A percentile compares a stretch with the other conserved stretches of the same genome.
Evolutionary conservation across 2,113 vertebrate species (phyloP).

Genomic region (Apodemus speciosus): DNA sequence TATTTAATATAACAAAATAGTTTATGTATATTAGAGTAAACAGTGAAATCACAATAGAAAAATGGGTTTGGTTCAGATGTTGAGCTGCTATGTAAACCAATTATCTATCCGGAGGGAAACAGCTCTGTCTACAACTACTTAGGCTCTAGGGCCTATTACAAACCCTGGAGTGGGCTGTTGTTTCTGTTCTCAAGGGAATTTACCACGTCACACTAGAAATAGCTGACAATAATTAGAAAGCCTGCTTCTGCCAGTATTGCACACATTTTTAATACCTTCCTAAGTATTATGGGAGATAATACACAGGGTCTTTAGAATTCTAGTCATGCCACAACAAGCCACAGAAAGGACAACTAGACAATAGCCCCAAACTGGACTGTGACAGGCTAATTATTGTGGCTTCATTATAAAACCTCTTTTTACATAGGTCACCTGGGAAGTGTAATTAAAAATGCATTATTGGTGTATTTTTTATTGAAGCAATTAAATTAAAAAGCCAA

Average conservation of each 20-base stretch:
- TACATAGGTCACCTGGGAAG: conserved; percentile 97
- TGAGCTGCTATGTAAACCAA: conserved; percentile 91
- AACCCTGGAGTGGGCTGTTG: conserved; percentile 89
- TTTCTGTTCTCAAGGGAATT: conserved; percentile 89
- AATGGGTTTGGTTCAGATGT: conserved; percentile 88
- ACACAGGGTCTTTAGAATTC: conserved; percentile 92
- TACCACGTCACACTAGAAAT: conserved; percentile 90
- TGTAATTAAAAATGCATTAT: conserved; percentile 99
- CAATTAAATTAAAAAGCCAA: conserved; percentile 98
- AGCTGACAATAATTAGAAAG: conserved; percentile 91
- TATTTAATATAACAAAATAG: conserved; percentile 86
- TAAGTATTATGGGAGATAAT: conserved; percentile 91
- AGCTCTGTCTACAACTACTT: conserved; percentile 89
- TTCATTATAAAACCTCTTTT: conserved; percentile 98
- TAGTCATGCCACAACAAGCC: conserved; percentile 91
- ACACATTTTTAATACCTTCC: conserved; percentile 90
- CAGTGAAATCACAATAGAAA: conserved; percentile 85
- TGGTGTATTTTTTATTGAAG: conserved; percentile 97
- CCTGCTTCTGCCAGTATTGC: conserved; percentile 89
- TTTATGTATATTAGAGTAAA: conserved; percentile 86
- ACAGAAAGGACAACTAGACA: conserved; percentile 94
- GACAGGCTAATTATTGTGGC: conserved; percentile 98
- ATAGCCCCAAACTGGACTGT: conserved; percentile 96
- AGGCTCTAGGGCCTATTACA: conserved; percentile 91
- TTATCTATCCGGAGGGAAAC: conserved; percentile 90